Conservation (phyloP, 2,797 vertebrate genomes). For the Leptatherina wallacei region DNA sequence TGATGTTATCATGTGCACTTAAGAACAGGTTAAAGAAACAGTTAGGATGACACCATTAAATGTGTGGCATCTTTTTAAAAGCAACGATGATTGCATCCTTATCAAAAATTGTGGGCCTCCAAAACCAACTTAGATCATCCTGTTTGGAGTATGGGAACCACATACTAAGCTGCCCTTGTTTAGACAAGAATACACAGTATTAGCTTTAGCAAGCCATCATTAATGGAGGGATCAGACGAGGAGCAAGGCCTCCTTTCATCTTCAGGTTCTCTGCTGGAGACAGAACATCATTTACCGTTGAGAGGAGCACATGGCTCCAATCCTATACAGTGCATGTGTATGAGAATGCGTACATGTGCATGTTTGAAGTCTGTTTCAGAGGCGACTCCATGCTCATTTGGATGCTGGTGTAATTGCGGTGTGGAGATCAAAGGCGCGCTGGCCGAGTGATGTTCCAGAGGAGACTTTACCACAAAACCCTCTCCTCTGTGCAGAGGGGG, state of each 20-base stretch:
- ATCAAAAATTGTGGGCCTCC: constrained; percentile 43
- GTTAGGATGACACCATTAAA: constrained; percentile 1
- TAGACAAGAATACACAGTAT: constrained; percentile 78
- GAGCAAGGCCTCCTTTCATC: constrained; percentile 81
- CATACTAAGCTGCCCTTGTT: constrained; percentile 76
- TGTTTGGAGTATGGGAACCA: constrained; percentile 74
- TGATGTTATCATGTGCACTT: constrained; percentile 6
- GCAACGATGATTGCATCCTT: constrained; percentile 20
- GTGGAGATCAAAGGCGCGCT: constrained; percentile 94
- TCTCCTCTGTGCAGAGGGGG: constrained; percentile 90
- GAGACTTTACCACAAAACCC: constrained; percentile 94
- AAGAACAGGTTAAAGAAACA: constrained; percentile 8
- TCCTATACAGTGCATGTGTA: constrained; percentile 78
- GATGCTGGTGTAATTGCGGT: constrained; percentile 95
- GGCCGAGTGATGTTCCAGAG: constrained; percentile 97
- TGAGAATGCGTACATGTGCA: constrained; percentile 81
- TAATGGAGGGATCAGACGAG: constrained; percentile 83
- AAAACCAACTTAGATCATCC: constrained; percentile 54
- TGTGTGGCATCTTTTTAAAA: constrained; percentile 15
- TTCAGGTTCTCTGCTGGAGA: constrained; percentile 81
- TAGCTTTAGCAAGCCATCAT: constrained; percentile 79
- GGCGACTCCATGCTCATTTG: constrained; percentile 88
- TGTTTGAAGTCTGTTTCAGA: constrained; percentile 86
- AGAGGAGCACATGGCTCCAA: constrained; percentile 81
- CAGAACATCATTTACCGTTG: constrained; percentile 82